Conservation (phyloP, 2,888 invertebrate species). For the Drosophila niveifrons region DNA sequence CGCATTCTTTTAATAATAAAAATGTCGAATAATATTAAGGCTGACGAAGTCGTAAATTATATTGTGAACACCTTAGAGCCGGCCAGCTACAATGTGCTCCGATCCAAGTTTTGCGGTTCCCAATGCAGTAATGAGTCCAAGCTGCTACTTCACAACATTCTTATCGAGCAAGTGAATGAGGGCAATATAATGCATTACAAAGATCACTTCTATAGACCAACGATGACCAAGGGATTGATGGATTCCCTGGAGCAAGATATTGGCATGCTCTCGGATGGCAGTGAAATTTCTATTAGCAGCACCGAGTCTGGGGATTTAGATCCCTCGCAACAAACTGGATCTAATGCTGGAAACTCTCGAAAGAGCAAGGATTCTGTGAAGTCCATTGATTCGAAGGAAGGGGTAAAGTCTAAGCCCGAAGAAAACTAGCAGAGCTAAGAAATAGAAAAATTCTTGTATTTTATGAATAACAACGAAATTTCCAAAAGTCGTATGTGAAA, state of each 20-base stretch:
- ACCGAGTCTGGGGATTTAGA: background rate
- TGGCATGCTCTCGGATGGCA: background rate
- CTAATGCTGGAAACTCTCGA: background rate
- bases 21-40: background rate
- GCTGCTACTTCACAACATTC: background rate
- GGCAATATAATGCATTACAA: background rate
- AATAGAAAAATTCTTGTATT: too few relatives aligned
- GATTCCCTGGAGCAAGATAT: background rate
- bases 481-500: too few relatives aligned
- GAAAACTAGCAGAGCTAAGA: too few relatives aligned
- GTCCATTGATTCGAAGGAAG: too few relatives aligned
- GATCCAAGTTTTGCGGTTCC: background rate
- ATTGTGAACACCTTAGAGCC: background rate
- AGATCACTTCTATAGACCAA: background rate
- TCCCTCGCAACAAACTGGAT: background rate
- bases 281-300: background rate
- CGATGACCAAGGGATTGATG: background rate
- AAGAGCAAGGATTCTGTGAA: background rate
- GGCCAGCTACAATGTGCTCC: background rate
- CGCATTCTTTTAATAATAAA: background rate
- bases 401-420: too few relatives aligned
- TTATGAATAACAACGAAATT: too few relatives aligned
- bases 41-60: background rate
- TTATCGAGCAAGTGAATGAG: background rate
- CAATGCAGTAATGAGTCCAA: background rate